Evolutionary conservation across 2,113 vertebrate genomes (phyloP).

Genomic region (Otus sunia): DNA sequence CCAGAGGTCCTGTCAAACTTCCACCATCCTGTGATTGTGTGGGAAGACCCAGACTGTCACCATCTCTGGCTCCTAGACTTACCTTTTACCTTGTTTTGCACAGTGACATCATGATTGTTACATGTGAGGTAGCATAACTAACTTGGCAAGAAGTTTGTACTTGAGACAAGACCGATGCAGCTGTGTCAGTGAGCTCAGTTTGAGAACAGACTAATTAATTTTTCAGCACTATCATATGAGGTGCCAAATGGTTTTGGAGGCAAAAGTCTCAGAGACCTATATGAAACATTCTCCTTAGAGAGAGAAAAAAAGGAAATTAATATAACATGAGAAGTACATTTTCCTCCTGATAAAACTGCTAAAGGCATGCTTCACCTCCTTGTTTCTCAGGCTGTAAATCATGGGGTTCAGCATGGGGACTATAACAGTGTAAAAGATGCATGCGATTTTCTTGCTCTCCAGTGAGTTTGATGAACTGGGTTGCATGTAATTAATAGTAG

Average conservation of each 20-base stretch:
- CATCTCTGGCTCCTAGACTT: not conserved
- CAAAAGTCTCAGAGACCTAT: not conserved
- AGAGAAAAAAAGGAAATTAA: not conserved
- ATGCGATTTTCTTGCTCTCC: not conserved
- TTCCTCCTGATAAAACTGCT: not conserved
- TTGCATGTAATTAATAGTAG: conserved; percentile 25
- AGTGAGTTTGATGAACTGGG: not conserved
- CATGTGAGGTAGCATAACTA: not conserved
- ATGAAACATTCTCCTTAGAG: not conserved
- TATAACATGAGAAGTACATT: not conserved
- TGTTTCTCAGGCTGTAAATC: not conserved
- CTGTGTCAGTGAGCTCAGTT: not conserved
- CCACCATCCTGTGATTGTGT: not conserved
- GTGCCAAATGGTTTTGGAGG: not conserved
- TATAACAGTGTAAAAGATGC: not conserved
- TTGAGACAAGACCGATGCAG: not conserved
- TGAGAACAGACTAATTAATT: not conserved
- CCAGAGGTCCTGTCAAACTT: not conserved
- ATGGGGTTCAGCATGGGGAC: not conserved
- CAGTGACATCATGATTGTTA: not conserved
- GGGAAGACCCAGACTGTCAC: not conserved
- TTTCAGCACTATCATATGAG: not conserved
- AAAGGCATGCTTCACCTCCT: not conserved
- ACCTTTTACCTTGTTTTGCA: not conserved
- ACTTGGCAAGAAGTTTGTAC: not conserved